phyloP scores from a whole-genome alignment of 2,113 vertebrate genomes.

The Sterna hirundo region DNA sequence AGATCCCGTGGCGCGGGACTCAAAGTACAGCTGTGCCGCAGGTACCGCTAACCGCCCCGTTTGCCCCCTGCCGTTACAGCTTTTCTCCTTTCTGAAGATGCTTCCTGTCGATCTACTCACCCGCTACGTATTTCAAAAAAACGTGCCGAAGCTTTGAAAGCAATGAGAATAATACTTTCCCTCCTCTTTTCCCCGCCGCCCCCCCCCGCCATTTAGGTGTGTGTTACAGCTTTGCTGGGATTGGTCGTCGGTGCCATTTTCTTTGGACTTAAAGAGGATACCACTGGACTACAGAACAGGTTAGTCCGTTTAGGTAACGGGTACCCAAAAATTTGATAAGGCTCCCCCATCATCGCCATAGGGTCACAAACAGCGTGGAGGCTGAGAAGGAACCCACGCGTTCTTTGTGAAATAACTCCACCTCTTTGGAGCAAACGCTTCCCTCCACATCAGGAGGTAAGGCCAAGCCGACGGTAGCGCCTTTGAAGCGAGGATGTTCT shows the following conservation, averaged over 20 bases:
- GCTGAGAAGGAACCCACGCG: not conserved
- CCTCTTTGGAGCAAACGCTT: not conserved
- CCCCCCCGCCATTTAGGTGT: conserved; percentile 66
- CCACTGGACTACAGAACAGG: conserved; percentile 88
- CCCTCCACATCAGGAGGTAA: not conserved
- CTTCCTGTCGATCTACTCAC: not conserved
- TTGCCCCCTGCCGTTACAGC: not conserved
- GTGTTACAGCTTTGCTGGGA: conserved; percentile 79
- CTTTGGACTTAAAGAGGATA: conserved; percentile 74
- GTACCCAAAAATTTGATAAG: not conserved
- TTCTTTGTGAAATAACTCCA: not conserved
- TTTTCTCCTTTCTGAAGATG: not conserved
- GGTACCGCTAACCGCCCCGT: not conserved
- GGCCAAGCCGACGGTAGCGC: not conserved
- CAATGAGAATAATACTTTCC: not conserved
- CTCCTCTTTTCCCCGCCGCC: not conserved
- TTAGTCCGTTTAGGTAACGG: conserved; percentile 48
- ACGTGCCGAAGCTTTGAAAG: not conserved
- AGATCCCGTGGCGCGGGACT: accelerated
- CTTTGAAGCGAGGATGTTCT: not conserved
- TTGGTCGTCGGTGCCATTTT: conserved; percentile 86
- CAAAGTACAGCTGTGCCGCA: not conserved
- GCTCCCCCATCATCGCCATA: not conserved
- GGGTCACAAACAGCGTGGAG: not conserved
- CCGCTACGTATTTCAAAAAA: not conserved